Percentiles rank a stretch among this genome's conserved stretches.
phyloP scores from a whole-genome alignment of 1,140 invertebrate species.

The Aphelinus atriplicis region DNA sequence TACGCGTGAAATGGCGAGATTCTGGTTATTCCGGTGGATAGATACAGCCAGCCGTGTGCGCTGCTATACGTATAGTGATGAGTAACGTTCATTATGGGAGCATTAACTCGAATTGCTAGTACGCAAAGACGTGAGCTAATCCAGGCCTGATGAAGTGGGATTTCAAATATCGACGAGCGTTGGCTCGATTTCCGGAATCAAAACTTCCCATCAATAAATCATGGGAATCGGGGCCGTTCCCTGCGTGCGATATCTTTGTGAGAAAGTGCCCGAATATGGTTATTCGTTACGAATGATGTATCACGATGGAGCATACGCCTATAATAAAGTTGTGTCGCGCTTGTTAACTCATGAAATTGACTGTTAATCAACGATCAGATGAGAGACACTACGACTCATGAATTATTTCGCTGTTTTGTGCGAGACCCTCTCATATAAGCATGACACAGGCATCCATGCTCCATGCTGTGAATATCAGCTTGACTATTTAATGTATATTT shows the following conservation, averaged over 20 bases:
- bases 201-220: conserved; percentile 47
- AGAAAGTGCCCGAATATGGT: conserved; percentile 7
- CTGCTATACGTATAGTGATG: conserved; percentile 45
- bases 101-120: conserved; percentile 54
- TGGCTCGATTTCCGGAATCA: conserved; percentile 39
- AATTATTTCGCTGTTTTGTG: neutral
- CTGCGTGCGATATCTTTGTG: conserved; percentile 38
- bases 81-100: conserved; percentile 58
- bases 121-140: conserved; percentile 55
- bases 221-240: conserved; percentile 36
- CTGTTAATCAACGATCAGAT: too few relatives aligned
- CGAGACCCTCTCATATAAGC: too few relatives aligned
- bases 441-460: too few relatives aligned
- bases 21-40: conserved; percentile 37
- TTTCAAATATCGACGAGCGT: conserved; percentile 47
- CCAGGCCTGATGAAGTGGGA: conserved; percentile 57
- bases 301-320: neutral
- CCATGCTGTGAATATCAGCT: too few relatives aligned
- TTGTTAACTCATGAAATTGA: neutral
- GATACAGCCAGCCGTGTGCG: conserved; percentile 39
- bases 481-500: too few relatives aligned
- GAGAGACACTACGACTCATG: too few relatives aligned
- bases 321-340: neutral
- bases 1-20: conserved; percentile 4
- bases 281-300: neutral